Percentiles rank a stretch among this genome's conserved stretches.
Evolutionary conservation across 2,888 invertebrate genomes (phyloP).

Genomic region (Diachrysia chrysitis): DNA sequence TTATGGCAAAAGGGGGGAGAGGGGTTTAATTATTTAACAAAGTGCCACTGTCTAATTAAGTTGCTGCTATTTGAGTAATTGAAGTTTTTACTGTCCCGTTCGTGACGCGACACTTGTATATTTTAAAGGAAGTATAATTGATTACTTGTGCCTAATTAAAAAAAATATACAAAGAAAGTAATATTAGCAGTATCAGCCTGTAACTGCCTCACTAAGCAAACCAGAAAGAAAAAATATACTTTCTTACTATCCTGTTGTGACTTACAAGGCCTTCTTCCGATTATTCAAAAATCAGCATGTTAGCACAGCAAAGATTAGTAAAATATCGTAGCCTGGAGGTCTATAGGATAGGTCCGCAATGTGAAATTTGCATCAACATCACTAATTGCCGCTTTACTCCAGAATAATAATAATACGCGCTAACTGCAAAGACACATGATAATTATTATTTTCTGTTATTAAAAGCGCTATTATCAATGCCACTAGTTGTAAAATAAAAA

Average conservation of each 20-base stretch:
- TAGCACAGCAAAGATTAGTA: too few relatives aligned
- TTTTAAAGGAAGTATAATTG: constrained; percentile 20
- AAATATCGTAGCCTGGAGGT: too few relatives aligned
- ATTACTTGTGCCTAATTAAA: not conserved
- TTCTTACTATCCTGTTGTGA: not conserved
- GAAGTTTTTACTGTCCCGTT: constrained; percentile 51
- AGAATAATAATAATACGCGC: too few relatives aligned
- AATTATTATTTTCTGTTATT: too few relatives aligned
- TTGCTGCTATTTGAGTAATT: constrained; percentile 56
- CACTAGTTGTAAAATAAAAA: not conserved
- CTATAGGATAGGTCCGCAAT: too few relatives aligned
- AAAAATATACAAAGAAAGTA: not conserved
- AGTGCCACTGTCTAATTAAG: constrained; percentile 62
- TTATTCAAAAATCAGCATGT: too few relatives aligned
- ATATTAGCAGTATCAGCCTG: too few relatives aligned
- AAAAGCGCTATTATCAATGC: not conserved
- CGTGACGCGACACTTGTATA: constrained; percentile 25
- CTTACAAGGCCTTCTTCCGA: not conserved
- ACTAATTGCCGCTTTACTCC: too few relatives aligned
- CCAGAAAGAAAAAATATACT: too few relatives aligned
- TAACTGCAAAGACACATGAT: too few relatives aligned
- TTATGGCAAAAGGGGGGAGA: constrained; percentile 64
- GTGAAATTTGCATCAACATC: too few relatives aligned
- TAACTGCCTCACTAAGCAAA: too few relatives aligned
- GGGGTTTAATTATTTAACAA: constrained; percentile 69